Evolutionary conservation across 2,113 vertebrate genomes (phyloP).

Genomic region (Gopherus evgoodei): DNA sequence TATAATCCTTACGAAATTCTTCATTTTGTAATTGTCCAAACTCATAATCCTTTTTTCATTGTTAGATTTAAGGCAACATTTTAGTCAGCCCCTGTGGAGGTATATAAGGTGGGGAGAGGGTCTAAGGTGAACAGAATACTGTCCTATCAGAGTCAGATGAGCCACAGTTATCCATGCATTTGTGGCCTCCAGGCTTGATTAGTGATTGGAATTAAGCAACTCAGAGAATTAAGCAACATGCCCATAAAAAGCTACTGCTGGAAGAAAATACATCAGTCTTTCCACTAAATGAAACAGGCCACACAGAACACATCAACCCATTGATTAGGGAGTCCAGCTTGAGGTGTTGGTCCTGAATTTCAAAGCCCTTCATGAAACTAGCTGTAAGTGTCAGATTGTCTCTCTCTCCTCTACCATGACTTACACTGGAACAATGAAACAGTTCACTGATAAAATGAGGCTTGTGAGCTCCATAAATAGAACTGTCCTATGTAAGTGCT

Average conservation of each 20-base stretch:
- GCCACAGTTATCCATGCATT: constrained; percentile 10
- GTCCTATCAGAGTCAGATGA: constrained; percentile 1
- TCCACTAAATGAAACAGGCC: neutral
- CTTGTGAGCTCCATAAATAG: neutral
- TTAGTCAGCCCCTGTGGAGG: neutral
- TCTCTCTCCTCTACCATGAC: neutral
- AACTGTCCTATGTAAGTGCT: neutral
- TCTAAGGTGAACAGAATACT: neutral
- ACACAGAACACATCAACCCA: neutral
- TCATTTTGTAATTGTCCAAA: neutral
- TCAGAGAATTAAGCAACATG: neutral
- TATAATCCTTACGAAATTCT: neutral
- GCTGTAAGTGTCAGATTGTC: neutral
- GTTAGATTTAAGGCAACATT: neutral
- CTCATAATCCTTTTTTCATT: neutral
- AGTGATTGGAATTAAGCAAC: neutral
- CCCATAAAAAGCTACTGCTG: neutral
- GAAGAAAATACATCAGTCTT: neutral
- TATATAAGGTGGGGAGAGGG: neutral
- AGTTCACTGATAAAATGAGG: neutral
- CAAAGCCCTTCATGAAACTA: neutral
- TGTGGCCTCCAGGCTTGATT: constrained; percentile 21
- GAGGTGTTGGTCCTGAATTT: neutral
- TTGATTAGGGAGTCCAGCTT: neutral
- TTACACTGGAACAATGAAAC: neutral